Evolutionary conservation across 2,797 vertebrate species (phyloP).

Genomic region (Gallinago stenura): DNA sequence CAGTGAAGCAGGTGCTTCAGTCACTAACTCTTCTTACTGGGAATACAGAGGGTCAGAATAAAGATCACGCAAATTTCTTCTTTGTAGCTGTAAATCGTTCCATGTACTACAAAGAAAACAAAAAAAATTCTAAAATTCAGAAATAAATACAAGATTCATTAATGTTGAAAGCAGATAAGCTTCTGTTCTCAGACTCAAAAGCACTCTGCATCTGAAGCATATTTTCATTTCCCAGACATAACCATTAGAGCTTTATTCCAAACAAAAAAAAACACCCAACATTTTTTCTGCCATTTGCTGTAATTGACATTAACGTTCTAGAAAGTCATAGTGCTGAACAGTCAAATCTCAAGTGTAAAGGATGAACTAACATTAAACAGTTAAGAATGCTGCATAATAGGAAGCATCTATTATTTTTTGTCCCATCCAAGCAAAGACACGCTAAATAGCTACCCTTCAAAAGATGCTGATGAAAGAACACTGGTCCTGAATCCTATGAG

Average conservation of each 20-base stretch:
- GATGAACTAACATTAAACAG: background rate
- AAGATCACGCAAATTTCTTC: slow-evolving; percentile 93
- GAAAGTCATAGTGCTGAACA: background rate
- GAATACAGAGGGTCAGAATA: background rate
- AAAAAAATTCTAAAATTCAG: background rate
- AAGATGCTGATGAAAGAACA: background rate
- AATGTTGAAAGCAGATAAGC: background rate
- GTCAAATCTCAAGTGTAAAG: background rate
- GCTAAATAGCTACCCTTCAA: background rate
- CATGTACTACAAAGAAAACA: slow-evolving; percentile 88
- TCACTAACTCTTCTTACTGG: slow-evolving; percentile 1
- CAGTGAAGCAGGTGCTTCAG: background rate
- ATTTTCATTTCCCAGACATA: background rate
- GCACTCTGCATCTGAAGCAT: background rate
- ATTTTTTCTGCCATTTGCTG: background rate
- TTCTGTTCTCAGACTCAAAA: background rate
- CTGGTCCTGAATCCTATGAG: background rate
- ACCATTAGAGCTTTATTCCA: background rate
- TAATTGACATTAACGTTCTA: background rate
- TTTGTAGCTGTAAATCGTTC: slow-evolving; percentile 96
- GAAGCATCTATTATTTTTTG: background rate
- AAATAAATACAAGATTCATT: background rate
- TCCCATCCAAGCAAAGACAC: background rate
- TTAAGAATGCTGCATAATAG: background rate
- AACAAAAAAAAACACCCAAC: background rate